These are phyloP conservation scores for Anthoscopus minutus DNA, from an alignment of 2,113 vertebrate species.

Conservation along the genomic window DNA sequence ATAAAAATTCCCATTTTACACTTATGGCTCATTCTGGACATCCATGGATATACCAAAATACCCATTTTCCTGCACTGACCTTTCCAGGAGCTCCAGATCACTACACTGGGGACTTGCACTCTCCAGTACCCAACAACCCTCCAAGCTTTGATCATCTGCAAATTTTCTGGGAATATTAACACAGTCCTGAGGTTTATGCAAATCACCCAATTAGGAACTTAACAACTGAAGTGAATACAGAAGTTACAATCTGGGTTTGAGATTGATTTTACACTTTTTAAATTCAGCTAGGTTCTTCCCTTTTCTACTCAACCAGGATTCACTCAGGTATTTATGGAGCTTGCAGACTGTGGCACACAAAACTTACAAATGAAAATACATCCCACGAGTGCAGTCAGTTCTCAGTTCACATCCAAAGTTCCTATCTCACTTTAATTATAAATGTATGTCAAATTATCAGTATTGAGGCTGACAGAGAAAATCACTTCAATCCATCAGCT, in stretches of 20 bases:
- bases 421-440: not conserved
- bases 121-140: not conserved
- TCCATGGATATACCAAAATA: not conserved
- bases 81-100: not conserved
- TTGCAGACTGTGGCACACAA: not conserved
- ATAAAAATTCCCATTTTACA: not conserved
- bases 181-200: not conserved
- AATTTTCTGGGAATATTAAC: not conserved
- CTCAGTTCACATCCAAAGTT: not conserved
- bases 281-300: not conserved
- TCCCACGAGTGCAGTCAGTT: accelerated
- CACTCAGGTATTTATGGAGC: not conserved
- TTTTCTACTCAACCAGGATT: not conserved
- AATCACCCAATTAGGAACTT: not conserved
- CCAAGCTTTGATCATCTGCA: not conserved
- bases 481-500: not conserved
- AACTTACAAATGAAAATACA: not conserved
- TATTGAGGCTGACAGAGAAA: not conserved
- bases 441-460: not conserved
- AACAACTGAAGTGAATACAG: not conserved
- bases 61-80: not conserved
- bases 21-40: not conserved
- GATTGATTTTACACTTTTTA: not conserved
- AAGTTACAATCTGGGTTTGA: not conserved
- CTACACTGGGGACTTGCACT: not conserved